Percentiles rank a stretch among this genome's conserved stretches.
These are phyloP conservation scores for Rhinatrema bivittatum DNA, from an alignment of 2,797 vertebrate species.

Conservation along the genomic window DNA sequence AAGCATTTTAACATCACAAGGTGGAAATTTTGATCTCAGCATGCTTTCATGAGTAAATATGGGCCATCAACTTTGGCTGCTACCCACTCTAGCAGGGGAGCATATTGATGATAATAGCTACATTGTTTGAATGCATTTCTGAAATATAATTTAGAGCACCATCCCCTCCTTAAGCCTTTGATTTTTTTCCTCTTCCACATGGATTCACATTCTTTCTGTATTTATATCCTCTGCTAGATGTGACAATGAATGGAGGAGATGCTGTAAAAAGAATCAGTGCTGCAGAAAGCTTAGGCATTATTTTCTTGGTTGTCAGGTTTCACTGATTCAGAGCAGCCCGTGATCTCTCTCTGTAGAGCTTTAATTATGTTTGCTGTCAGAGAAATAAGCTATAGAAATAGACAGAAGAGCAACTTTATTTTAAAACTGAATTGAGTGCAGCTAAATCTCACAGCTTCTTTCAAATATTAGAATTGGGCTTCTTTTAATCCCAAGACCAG, in stretches of 20 bases:
- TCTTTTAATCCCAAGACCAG: constrained; percentile 23
- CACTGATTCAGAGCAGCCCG: constrained; percentile 26
- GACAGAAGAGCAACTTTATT: constrained; percentile 38
- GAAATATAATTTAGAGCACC: neutral
- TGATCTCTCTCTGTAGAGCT: constrained; percentile 3
- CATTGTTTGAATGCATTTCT: neutral
- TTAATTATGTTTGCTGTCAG: constrained; percentile 36
- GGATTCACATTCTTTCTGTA: constrained; percentile 9
- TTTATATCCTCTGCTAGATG: constrained; percentile 14
- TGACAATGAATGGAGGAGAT: constrained; percentile 11
- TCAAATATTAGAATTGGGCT: constrained; percentile 33
- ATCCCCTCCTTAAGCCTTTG: no score
- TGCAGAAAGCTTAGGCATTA: constrained; percentile 3
- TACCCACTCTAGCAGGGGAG: neutral
- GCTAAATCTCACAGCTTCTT: constrained; percentile 37
- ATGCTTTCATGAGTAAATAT: accelerated
- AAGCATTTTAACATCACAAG: neutral
- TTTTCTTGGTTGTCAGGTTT: constrained; percentile 26
- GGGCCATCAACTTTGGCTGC: neutral
- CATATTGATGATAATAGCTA: neutral
- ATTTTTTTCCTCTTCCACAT: neutral
- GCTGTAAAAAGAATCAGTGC: neutral
- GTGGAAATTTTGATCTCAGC: constrained; percentile 4
- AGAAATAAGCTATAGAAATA: constrained; percentile 9
- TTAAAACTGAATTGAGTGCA: constrained; percentile 23